Conservation (phyloP, 2,888 invertebrate species). For the Leptarthrus brevirostris region DNA sequence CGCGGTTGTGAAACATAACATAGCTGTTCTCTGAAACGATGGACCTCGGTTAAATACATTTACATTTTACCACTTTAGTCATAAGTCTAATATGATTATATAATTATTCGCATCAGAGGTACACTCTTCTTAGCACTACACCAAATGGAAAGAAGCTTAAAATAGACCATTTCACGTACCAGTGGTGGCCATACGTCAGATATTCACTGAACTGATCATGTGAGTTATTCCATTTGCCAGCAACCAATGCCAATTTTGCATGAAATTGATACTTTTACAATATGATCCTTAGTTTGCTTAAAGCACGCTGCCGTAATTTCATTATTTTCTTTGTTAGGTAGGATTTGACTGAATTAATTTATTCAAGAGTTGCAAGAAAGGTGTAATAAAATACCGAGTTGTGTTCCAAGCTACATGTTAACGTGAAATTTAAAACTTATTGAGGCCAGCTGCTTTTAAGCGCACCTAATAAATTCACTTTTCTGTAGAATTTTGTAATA, state of each 20-base stretch:
- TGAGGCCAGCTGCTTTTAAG: not conserved
- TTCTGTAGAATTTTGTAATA: not conserved
- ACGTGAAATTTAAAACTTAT: not conserved
- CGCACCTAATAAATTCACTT: not conserved
- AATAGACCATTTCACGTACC: too few relatives aligned
- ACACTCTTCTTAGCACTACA: too few relatives aligned
- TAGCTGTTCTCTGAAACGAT: too few relatives aligned
- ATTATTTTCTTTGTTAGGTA: not conserved
- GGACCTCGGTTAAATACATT: too few relatives aligned
- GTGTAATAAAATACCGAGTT: not conserved
- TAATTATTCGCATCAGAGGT: too few relatives aligned
- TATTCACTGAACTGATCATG: constrained; percentile 9
- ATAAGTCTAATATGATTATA: too few relatives aligned
- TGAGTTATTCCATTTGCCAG: constrained; percentile 12
- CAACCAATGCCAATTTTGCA: constrained; percentile 17
- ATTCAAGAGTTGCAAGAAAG: constrained; percentile 3
- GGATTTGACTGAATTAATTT: constrained; percentile 3
- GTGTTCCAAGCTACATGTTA: not conserved
- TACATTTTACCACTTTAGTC: too few relatives aligned
- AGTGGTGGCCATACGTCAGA: too few relatives aligned
- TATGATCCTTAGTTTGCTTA: not conserved
- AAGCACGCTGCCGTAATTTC: not conserved
- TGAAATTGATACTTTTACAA: constrained; percentile 32
- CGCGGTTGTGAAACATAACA: too few relatives aligned
- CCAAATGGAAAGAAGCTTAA: too few relatives aligned